Base-by-base conservation (phyloP, 2,113 vertebrate species). In the Nettapus auritus region DNA sequence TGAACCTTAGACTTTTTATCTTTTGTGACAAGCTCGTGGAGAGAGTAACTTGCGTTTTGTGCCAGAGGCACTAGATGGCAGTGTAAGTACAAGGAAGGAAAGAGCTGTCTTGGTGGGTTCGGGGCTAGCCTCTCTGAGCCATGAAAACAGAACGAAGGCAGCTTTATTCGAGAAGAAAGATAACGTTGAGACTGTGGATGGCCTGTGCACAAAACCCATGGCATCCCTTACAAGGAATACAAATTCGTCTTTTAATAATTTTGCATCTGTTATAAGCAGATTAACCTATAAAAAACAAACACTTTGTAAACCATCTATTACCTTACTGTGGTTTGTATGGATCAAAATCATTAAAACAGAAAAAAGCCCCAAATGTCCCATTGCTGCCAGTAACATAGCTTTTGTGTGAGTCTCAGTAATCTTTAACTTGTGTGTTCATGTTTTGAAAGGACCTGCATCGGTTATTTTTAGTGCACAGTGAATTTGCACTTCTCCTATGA, bases 11-110 rank as follows among this genome's bases (percentile, higher is more conserved):
- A 79, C 88, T 82, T 94, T 83, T 42, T 87, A 95, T 92, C 89
- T 92, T 97, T 73, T 34, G 80, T 93, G 90, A 90, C 74, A 38
- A 74, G 88, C 75, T 91, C 3, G 28, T 26, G 34, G 40, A 31
- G 40, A 31, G 44, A 74, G 71, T n/a, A 76, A 6, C 3, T 8
- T 53, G 88, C 69, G 4, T 68, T 87, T 29, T 82, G 44, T n/a
- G 4, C 3, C 2, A 5, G 42, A 1, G 38, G 52, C 98, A 93
- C 96, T 94, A 97, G 98, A 97, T 98, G 98, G 97, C 98, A 98
- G 94, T 96, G 95, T 89, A 87, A 91, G 77, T 20, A 82, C 2
- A 53, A n/a, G 60, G 81, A 95, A 96, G 18, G 13, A 50, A 57
- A 28, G 2, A 5, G 16, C 8, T 13, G 3, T 12, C 21, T 29